phyloP scores from a whole-genome alignment of 2,113 vertebrate species.

The Epinephelus lanceolatus region DNA sequence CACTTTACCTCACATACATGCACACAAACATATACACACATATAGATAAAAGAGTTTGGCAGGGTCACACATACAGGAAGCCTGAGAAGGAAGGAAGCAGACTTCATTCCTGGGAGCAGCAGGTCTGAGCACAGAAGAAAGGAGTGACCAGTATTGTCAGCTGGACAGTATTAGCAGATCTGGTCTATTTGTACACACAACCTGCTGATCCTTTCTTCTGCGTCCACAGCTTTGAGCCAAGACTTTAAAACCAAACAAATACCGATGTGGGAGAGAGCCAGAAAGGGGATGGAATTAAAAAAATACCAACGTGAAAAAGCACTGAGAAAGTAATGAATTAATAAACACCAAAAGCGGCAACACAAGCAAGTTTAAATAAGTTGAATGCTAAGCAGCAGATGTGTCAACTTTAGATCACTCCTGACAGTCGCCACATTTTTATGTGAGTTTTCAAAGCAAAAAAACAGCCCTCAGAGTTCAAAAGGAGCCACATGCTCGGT shows the following conservation, averaged over 20 bases:
- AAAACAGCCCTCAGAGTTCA: neutral
- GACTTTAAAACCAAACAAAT: constrained; percentile 54
- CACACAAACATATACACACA: constrained; percentile 3
- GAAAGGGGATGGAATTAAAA: neutral
- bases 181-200: constrained; percentile 53
- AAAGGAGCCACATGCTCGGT: neutral
- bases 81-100: constrained; percentile 59
- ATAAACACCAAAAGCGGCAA: constrained; percentile 15
- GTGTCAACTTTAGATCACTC: neutral
- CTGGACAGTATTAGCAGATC: constrained; percentile 57
- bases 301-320: constrained; percentile 30
- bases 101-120: constrained; percentile 51
- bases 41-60: constrained; percentile 40
- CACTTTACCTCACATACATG: constrained; percentile 8
- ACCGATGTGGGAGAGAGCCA: constrained; percentile 25
- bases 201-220: constrained; percentile 68
- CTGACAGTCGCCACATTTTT: constrained; percentile 2
- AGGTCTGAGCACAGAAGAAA: constrained; percentile 63
- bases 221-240: constrained; percentile 38
- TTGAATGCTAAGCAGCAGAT: neutral
- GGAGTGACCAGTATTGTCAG: constrained; percentile 58
- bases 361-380: neutral
- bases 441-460: constrained; percentile 12
- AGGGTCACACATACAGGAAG: constrained; percentile 39
- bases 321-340: constrained; percentile 11